Evolutionary conservation across 2,113 vertebrate species (phyloP), one percentile per base, ranked within the genome.

Genomic region (Anhinga rufa): DNA sequence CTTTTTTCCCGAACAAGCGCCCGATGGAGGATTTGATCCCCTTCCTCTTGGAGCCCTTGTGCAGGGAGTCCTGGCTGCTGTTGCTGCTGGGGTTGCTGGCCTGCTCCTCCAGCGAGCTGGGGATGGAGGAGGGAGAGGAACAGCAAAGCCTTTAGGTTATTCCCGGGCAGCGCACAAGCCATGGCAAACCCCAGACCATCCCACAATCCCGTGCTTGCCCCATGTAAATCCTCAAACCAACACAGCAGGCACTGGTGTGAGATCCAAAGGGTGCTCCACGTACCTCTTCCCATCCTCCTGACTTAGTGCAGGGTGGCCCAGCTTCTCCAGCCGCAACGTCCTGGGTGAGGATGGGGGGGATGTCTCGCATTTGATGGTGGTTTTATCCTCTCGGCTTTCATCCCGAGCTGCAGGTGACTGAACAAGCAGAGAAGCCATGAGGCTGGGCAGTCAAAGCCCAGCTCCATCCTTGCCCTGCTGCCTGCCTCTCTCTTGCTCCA

Each of bases 331-430:
- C 62, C 99, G 98, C 97, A 99, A 96, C 16, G 98, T 99, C 87
- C 99, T 98, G 61, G 99, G 99, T 38, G 99, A 99, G 18, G 99
- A 99, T 7, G 99, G 99, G 9, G 99, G 99, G 25, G 99, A 99
- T 2, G 99, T 99, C 98, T 99, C 99, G 90, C 99, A 99, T 98
- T 99, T 99, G 98, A 99, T 99, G 78, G 99, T 99, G 90, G 99
- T 98, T 98, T 99, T 99, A 97, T 99, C 99, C 97, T 99, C 99
- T 66, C 98, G 98, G 90, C 98, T 98, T 97, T 99, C 99, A 26
- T 98, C 98, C 93, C 98, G 97, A 97, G 98, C 98, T 97, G 98
- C 98, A 14, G 99, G 99, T 9, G 99, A 99, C 99, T 99, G 92
- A 98, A 98, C 92, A 98, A 86, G 98, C 6, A 82, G 89, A 94